Percentiles rank a stretch among this genome's conserved stretches.
phyloP scores from a whole-genome alignment of 2,888 invertebrate genomes.

The Melikaiella ostensackeni region DNA sequence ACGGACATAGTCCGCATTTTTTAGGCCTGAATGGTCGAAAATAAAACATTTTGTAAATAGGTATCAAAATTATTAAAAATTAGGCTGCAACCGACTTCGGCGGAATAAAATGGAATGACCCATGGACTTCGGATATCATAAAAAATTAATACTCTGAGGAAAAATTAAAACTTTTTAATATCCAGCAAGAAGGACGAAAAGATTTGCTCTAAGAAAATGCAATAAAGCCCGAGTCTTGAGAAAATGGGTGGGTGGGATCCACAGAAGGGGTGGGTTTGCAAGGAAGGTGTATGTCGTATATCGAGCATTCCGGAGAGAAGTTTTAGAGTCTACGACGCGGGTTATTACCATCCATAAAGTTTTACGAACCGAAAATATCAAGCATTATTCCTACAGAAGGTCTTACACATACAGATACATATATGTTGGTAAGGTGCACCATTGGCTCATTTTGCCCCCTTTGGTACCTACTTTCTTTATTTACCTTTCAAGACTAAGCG shows the following conservation, averaged over 20 bases:
- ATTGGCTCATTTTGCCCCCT: neutral
- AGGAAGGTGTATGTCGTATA: constrained; percentile 32
- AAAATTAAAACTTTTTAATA: no score
- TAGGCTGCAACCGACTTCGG: no score
- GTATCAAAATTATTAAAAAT: no score
- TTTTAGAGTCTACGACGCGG: constrained; percentile 51
- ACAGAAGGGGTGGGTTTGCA: neutral
- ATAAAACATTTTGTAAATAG: no score
- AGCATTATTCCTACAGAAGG: constrained; percentile 47
- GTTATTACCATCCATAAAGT: constrained; percentile 33
- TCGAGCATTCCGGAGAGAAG: constrained; percentile 47
- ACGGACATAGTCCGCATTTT: no score
- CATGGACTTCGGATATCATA: no score
- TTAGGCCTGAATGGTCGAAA: no score
- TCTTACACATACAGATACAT: neutral
- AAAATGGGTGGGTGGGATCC: neutral
- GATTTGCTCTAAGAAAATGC: neutral
- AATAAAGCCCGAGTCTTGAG: neutral
- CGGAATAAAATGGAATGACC: no score
- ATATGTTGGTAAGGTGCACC: neutral
- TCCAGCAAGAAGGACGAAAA: no score
- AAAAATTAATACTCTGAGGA: no score
- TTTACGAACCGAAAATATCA: constrained; percentile 63
- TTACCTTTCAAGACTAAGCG: neutral
- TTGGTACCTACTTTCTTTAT: neutral